These are phyloP conservation scores for Siphlonurus alternatus DNA, from an alignment of 2,888 invertebrate species.

Conservation along the genomic window DNA sequence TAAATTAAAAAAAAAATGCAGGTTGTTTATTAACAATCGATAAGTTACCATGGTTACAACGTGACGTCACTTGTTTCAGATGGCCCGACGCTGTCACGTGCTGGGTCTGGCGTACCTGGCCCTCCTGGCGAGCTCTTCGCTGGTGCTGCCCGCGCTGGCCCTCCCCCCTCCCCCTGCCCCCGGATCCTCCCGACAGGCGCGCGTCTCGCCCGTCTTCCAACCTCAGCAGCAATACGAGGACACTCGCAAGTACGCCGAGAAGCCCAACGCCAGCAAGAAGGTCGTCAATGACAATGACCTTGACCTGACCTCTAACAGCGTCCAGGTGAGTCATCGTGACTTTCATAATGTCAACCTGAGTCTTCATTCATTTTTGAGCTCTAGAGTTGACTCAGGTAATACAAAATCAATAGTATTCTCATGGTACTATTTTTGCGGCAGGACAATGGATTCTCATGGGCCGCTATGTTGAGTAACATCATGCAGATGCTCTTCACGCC, in stretches of 20 bases:
- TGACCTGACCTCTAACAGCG: constrained; percentile 64
- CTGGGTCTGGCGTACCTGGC: constrained; percentile 26
- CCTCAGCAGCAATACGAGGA: constrained; percentile 21
- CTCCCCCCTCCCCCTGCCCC: constrained; percentile 34
- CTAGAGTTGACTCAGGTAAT: neutral
- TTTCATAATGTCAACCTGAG: neutral
- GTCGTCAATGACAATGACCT: constrained; percentile 40
- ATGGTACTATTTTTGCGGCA: no score
- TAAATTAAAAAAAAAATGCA: no score
- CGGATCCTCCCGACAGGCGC: neutral
- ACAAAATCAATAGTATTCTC: neutral
- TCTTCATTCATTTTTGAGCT: neutral
- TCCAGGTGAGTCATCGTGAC: constrained; percentile 30
- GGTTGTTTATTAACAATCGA: no score
- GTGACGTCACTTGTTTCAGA: neutral
- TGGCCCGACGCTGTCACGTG: neutral
- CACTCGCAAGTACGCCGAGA: constrained; percentile 72
- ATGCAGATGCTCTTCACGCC: constrained; percentile 76
- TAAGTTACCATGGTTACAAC: no score
- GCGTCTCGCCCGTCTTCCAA: neutral
- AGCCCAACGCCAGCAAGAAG: constrained; percentile 78
- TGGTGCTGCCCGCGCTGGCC: constrained; percentile 45
- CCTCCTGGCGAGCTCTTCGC: constrained; percentile 45
- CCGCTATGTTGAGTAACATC: constrained; percentile 68
- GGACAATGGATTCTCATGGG: constrained; percentile 64